Conservation (phyloP, 2,888 invertebrate genomes). For the Diadromus collaris region DNA sequence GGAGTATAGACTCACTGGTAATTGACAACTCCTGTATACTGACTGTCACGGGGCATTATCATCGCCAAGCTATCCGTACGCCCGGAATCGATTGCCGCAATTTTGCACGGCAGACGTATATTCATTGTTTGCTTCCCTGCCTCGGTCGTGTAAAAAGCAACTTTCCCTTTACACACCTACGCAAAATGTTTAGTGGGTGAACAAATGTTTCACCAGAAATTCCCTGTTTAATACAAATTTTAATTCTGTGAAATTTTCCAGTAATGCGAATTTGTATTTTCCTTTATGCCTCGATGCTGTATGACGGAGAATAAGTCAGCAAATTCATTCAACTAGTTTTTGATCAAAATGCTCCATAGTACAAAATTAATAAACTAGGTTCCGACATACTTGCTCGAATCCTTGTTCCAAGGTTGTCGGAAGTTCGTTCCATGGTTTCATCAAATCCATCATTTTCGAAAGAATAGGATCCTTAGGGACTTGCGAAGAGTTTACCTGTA, state of each 20-base stretch:
- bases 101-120: constrained; percentile 63
- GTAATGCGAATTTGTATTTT: too few relatives aligned
- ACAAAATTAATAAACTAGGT: not conserved
- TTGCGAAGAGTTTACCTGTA: constrained; percentile 48
- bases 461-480: constrained; percentile 60
- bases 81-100: constrained; percentile 65
- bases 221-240: not conserved
- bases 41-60: constrained; percentile 65
- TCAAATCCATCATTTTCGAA: constrained; percentile 57
- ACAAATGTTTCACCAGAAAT: not conserved
- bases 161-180: constrained; percentile 69
- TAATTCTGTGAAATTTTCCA: not conserved
- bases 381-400: constrained; percentile 66
- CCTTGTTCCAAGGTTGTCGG: constrained; percentile 63
- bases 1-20: constrained; percentile 63
- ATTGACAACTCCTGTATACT: constrained; percentile 67
- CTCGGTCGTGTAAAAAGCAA: constrained; percentile 69
- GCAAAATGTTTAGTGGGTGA: not conserved
- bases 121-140: constrained; percentile 56
- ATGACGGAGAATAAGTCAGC: not conserved
- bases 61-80: constrained; percentile 67
- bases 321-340: not conserved
- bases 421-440: constrained; percentile 63
- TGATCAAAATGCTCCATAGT: not conserved
- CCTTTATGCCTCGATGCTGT: not conserved